Evolutionary conservation across 2,113 vertebrate species (phyloP).

Genomic region (Hemiscyllium ocellatum): DNA sequence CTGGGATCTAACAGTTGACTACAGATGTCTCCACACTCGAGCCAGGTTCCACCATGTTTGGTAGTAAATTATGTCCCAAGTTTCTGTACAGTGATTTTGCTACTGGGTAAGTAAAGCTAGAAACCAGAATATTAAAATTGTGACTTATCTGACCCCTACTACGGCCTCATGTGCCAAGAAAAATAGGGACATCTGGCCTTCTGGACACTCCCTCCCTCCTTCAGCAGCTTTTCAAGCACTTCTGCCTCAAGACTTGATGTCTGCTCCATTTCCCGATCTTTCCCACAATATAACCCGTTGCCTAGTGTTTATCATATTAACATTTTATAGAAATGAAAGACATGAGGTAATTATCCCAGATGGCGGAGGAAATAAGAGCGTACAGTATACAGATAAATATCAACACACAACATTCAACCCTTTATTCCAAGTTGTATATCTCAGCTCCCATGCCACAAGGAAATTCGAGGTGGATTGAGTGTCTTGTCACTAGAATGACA

Average conservation of each 20-base stretch:
- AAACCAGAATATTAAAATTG: background rate
- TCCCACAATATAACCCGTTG: background rate
- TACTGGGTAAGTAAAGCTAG: background rate
- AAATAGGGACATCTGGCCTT: background rate
- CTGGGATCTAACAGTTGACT: background rate
- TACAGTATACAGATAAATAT: background rate
- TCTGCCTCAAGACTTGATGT: background rate
- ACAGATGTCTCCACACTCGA: background rate
- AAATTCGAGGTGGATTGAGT: background rate
- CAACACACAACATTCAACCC: background rate
- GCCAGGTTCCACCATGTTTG: background rate
- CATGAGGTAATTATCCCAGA: background rate
- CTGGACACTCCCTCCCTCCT: background rate
- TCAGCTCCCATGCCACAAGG: no score
- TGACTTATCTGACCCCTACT: background rate
- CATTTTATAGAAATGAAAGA: background rate
- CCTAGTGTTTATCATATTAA: background rate
- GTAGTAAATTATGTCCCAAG: background rate
- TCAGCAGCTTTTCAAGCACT: background rate
- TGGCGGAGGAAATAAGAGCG: background rate
- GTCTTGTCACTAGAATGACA: background rate
- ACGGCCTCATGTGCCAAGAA: no score
- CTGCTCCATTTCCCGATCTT: background rate
- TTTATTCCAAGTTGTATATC: background rate
- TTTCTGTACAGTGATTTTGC: background rate